Base-by-base conservation (phyloP, 1,140 invertebrate species). In the Pomacea maculata region DNA sequence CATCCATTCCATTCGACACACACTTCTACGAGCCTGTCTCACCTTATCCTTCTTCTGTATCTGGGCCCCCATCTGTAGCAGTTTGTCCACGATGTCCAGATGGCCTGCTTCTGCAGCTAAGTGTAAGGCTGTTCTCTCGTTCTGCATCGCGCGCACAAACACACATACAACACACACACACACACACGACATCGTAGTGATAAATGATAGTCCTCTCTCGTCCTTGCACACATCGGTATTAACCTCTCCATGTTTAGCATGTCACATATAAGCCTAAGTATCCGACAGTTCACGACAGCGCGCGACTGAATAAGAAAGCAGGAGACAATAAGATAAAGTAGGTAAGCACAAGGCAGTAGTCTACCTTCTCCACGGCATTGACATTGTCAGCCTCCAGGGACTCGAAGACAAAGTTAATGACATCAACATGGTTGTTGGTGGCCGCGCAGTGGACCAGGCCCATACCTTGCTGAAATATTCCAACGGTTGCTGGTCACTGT, bases 391-490 rank as follows among this genome's bases (percentile, higher is more conserved):
- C 91, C 84, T 94, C 94, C 34, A 94, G 86, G 8, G 92, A 92
- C 78, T 94, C 94, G 77, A 94, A 87, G 78, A 95, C 89, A 85
- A 93, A 94, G 61, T 88, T 87, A 74, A 92, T 92, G 15, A 95
- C 93, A 34, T 93, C 93, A 84, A 93, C 83, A 87, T 93, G 93
- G 86, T 94, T 94, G 84, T 95, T 94, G 76, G 93, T 93, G 15
- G 94, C 92, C 8, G 94, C 94, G 84, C 94, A 95, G 91, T 95
- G 95, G 76, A 95, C 86, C 45, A 95, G 89, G 1, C 93, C 94
- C 84, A 94, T 93, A 79, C 94, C 93, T 93, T 95, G 94, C 95
- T 95, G 85, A 45, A 45, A 45, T 45, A 45, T 45, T 6, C 34
- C 34, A 45, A 45, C 6, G 34, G 34, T 45, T 45, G 1, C 34